These are phyloP conservation scores for Epinephelus moara DNA, from an alignment of 2,113 vertebrate genomes.

Conservation along the genomic window DNA sequence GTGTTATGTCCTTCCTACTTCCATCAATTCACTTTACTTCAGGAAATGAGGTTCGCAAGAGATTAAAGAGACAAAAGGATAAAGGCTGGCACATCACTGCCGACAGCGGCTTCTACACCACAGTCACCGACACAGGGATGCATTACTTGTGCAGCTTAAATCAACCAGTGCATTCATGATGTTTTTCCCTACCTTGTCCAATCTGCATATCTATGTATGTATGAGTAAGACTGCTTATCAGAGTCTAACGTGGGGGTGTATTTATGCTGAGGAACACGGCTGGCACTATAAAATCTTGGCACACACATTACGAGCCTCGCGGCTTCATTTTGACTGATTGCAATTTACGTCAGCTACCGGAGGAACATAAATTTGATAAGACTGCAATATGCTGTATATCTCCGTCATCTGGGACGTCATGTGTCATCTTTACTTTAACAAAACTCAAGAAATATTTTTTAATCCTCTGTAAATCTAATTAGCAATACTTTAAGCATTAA, in stretches of 20 bases:
- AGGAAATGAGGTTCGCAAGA: neutral
- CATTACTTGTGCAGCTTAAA: constrained; percentile 8
- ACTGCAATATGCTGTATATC: neutral
- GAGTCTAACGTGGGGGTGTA: neutral
- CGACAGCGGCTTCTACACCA: neutral
- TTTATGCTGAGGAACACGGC: neutral
- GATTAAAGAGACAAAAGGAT: neutral
- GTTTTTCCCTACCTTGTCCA: no score
- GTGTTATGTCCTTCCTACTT: neutral
- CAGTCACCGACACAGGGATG: neutral
- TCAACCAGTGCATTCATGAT: no score
- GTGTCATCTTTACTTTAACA: neutral
- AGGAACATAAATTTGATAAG: neutral
- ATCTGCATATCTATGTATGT: neutral
- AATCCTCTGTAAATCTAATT: neutral
- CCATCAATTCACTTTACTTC: neutral
- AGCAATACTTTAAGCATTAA: neutral
- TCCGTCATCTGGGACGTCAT: neutral
- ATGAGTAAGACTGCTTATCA: constrained; percentile 3
- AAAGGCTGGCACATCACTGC: neutral
- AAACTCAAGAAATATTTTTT: neutral
- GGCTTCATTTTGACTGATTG: neutral
- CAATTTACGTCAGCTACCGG: neutral
- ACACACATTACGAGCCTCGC: neutral
- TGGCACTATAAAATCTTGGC: neutral